Evolutionary conservation across 2,797 vertebrate species (phyloP).

Genomic region (Spinus olivaceus): DNA sequence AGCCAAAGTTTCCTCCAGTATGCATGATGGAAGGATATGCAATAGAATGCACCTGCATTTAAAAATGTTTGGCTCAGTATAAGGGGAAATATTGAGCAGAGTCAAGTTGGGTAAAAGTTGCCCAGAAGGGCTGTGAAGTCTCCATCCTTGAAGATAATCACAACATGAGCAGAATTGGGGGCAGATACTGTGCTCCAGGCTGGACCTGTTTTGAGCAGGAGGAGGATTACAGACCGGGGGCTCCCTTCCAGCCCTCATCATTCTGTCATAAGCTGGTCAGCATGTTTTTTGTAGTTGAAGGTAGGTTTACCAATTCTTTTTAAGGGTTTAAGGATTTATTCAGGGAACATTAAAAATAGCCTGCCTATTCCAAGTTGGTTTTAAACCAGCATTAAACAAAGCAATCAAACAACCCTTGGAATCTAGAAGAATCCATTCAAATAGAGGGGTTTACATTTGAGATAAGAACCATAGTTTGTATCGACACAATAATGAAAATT

Average conservation of each 20-base stretch:
- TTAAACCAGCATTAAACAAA: not conserved
- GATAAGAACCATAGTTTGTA: not conserved
- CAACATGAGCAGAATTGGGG: rapidly evolving
- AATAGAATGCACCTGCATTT: not conserved
- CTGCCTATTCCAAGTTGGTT: not conserved
- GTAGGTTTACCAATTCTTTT: not conserved
- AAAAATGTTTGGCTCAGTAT: not conserved
- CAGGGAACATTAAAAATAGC: not conserved
- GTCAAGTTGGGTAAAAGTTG: not conserved
- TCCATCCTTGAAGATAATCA: not conserved
- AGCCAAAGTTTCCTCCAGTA: not conserved
- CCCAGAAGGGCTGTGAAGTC: not conserved
- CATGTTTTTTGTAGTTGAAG: not conserved
- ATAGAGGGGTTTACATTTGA: not conserved
- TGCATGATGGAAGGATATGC: not conserved
- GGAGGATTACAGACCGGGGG: not conserved
- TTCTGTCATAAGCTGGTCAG: not conserved
- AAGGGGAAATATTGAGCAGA: not conserved
- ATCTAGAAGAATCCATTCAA: not conserved
- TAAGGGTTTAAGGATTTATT: not conserved
- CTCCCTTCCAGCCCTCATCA: not conserved
- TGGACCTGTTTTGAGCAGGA: not conserved
- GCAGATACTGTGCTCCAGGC: not conserved
- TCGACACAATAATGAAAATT: not conserved
- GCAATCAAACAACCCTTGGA: not conserved